Evolutionary conservation across 2,797 vertebrate genomes (phyloP).

Genomic region (Phalloptychus januarius): DNA sequence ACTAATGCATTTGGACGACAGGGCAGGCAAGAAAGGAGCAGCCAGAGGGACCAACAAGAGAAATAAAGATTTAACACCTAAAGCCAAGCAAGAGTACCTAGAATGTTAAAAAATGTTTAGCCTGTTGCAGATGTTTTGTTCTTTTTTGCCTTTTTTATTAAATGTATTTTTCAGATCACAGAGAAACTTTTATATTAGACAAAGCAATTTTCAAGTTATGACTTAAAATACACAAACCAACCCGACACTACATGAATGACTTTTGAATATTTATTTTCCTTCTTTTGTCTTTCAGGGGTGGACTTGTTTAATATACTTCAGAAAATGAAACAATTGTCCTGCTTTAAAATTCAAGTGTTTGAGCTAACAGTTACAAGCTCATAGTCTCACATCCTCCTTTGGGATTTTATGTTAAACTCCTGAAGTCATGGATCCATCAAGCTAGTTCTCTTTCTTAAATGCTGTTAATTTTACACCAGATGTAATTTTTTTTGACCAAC

Average conservation of each 20-base stretch:
- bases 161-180: not conserved
- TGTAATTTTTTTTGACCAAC: not conserved
- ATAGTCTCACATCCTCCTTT: not conserved
- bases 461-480: too few species aligned
- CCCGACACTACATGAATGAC: not conserved
- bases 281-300: not conserved
- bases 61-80: slow-evolving; percentile 9
- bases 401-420: not conserved
- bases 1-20: slow-evolving; percentile 75
- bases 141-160: not conserved
- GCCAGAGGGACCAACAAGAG: slow-evolving; percentile 20
- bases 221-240: not conserved
- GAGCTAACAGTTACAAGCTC: not conserved
- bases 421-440: not conserved
- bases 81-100: slow-evolving; percentile 13
- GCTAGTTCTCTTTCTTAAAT: not conserved
- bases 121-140: not conserved
- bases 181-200: not conserved
- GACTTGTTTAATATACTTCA: not conserved
- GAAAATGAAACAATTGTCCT: not conserved
- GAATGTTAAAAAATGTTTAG: slow-evolving; percentile 11
- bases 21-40: slow-evolving; percentile 27
- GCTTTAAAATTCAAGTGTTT: not conserved
- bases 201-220: not conserved
- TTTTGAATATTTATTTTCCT: not conserved